phyloP scores from a whole-genome alignment of 2,797 vertebrate genomes.

The Sebastes iracundus region DNA sequence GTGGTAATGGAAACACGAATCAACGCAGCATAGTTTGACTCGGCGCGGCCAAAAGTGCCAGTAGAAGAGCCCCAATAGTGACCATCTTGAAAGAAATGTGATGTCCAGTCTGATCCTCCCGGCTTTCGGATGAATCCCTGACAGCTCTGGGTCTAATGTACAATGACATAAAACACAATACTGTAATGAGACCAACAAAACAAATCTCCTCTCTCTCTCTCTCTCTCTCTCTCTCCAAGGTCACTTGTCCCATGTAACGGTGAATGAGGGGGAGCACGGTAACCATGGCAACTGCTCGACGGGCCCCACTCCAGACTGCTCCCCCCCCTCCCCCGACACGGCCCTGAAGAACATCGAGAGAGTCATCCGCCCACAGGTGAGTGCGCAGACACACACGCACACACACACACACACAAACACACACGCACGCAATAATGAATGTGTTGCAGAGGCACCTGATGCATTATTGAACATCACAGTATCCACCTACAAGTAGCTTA shows the following conservation, averaged over 20 bases:
- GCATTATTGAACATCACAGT: constrained; percentile 70
- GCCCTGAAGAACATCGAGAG: constrained; percentile 98
- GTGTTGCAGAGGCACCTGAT: constrained; percentile 56
- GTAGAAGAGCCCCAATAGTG: neutral
- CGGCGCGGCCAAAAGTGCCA: neutral
- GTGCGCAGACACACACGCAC: neutral
- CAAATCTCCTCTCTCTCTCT: constrained; percentile 10
- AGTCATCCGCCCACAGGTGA: constrained; percentile 98
- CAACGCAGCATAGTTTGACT: neutral
- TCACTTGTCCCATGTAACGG: constrained; percentile 89
- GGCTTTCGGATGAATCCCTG: too few relatives aligned
- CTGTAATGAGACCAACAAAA: neutral
- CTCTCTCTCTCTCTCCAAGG: constrained; percentile 76
- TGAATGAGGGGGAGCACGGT: constrained; percentile 89
- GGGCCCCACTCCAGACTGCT: constrained; percentile 97
- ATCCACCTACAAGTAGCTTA: constrained; percentile 47
- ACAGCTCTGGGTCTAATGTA: neutral
- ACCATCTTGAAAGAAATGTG: neutral
- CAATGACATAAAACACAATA: neutral
- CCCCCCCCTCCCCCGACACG: constrained; percentile 96
- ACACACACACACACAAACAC: neutral
- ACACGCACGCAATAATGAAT: constrained; percentile 43
- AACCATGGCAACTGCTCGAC: constrained; percentile 95
- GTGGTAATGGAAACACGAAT: too few relatives aligned
- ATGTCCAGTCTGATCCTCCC: neutral